Base-by-base conservation (phyloP, 2,888 invertebrate species). In the Ennomos erosarius region DNA sequence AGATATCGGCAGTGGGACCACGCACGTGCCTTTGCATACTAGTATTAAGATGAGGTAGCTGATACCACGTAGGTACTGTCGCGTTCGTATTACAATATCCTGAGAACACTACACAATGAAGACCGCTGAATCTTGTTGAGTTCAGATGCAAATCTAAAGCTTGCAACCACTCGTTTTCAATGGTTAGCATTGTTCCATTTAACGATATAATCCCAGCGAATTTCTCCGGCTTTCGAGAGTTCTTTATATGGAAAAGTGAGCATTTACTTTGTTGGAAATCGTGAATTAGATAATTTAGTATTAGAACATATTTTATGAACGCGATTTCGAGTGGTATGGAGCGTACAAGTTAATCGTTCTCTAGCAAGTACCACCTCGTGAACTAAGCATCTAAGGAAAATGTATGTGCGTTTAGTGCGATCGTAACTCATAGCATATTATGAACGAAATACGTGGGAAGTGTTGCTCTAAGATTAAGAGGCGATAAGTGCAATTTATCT, bases 1-100 rank as follows among this genome's bases (percentile, higher is more conserved):
- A 75, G 75, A 76, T 81, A 85, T 85, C 84, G 69, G 76, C 74
- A 74, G 73, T 26, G 16, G 42, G 79, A 83, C 79, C 76, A 75
- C 76, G 87, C 85, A 84, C 86, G 88, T 85, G 89, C 82, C 81
- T 81, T 76, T 74, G 84, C 78, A 84, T 82, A 80, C 80, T 82
- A 62, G 65, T 63, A 65, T 65, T 67, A 52, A 65, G 63, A 67
- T 85, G 76, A 73, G 74, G 71, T 74, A 70, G 67, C 69, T 74
- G 85, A 87, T 87, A 84, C 74, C 77, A 70, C 74, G 72, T n/a
- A n/a, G n/a, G n/a, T 79, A 76, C 77, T 83, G 78, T 78, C 75
- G 70, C 79, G 76, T 78, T 78, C 73, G 69, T 73, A 73, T 75
- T 72, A 73, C 72, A 65, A 74, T 67, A 69, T 75, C 73, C 76